Evolutionary conservation across 2,888 invertebrate species (phyloP), one percentile per base, ranked within the genome.

Genomic region (Hymenopus coronatus): DNA sequence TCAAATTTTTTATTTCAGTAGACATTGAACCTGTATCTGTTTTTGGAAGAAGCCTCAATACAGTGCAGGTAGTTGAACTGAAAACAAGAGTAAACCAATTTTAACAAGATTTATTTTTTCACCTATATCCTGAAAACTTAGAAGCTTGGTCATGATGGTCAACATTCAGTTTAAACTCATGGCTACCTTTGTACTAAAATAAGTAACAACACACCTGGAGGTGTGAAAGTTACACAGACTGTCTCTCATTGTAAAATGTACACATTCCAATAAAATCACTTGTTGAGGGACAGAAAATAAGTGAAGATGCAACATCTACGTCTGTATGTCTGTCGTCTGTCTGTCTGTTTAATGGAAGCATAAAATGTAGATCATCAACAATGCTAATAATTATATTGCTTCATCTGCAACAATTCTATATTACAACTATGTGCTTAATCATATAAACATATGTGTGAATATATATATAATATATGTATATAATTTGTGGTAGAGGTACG

Each of bases 321-420:
- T 40, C n/a, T n/a, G n/a, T n/a, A 9, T 40, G 40, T 40, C 40
- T 40, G 40, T 40, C 40, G 40, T 70, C 25, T 70, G 54, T 82
- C 82, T 87, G 82, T 82, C 40, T 82, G 82, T 87, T 87, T 82
- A 85, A 46, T 82, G 85, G 88, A 89, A 89, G 89, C 89, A 87
- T 89, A 89, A 89, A 89, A 89, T 89, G 87, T 89, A 83, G 86
- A 89, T 89, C 83, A 86, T 87, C 87, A 89, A 89, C 89, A 89
- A 89, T 89, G 28, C 70, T 89, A 89, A 88, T 88, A 86, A 89
- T 87, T 88, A 88, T 90, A 88, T 89, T 90, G 90, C 90, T 89
- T 89, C 84, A 85, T 83, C 89, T 90, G 89, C 89, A 90, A 89
- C 90, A 90, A 90, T 89, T 85, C 83, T 83, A 87, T 88, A 82